Evolutionary conservation across 2,797 vertebrate genomes (phyloP).

Genomic region (Hylomyscus alleni): DNA sequence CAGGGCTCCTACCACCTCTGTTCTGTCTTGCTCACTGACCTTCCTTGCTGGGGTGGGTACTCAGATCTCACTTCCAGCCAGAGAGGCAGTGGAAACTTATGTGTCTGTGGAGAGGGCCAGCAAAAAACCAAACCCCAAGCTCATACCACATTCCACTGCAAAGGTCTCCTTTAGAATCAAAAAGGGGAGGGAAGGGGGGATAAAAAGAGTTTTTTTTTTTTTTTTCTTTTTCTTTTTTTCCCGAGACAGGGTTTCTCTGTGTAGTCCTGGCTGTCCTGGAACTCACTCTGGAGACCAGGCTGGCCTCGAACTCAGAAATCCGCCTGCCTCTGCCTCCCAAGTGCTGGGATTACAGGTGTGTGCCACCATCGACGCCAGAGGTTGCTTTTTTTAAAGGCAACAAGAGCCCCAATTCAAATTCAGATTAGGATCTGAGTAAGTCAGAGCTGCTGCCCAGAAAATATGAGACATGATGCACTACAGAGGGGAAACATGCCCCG

Average conservation of each 20-base stretch:
- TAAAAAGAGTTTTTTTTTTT: not conserved
- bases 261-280: no score
- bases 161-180: conserved; percentile 49
- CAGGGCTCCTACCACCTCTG: not conserved
- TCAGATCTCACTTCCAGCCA: not conserved
- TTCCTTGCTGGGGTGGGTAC: not conserved
- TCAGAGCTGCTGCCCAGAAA: conserved; percentile 61
- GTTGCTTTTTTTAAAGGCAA: not conserved
- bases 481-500: not conserved
- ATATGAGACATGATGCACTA: conserved; percentile 23
- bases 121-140: conserved; percentile 22
- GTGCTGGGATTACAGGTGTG: no score
- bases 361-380: no score
- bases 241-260: no score
- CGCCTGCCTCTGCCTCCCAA: no score
- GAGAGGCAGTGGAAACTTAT: not conserved
- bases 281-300: no score
- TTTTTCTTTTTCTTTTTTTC: not conserved
- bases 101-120: not conserved
- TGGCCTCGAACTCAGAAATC: no score
- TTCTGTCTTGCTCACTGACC: not conserved
- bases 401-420: conserved; percentile 74
- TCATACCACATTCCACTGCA: not conserved
- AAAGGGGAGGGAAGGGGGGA: not conserved
- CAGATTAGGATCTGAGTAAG: conserved; percentile 39